Percentiles rank a stretch among this genome's conserved stretches.
Conservation (phyloP, 2,113 vertebrate genomes). For the Dromas ardeola region DNA sequence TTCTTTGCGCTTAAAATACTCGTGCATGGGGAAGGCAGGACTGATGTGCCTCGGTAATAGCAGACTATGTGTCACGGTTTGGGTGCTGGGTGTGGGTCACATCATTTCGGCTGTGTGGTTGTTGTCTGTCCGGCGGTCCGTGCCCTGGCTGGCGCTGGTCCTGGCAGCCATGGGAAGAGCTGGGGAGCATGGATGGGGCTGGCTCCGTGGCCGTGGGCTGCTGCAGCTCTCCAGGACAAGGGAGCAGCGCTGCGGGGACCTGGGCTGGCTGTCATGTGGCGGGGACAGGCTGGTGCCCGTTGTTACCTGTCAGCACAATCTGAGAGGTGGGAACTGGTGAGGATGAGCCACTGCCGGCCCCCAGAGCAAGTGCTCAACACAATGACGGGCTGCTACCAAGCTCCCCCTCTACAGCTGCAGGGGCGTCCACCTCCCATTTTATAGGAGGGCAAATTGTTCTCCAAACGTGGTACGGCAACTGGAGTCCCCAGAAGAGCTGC, state of each 20-base stretch:
- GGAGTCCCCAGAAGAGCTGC: neutral
- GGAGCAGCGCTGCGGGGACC: fast-evolving
- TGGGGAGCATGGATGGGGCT: neutral
- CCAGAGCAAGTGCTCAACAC: neutral
- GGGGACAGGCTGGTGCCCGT: fast-evolving
- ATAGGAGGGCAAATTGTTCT: neutral
- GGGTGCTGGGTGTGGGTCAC: fast-evolving
- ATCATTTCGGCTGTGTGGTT: fast-evolving
- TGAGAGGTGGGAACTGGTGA: neutral
- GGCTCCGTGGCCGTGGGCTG: fast-evolving
- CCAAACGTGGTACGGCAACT: fast-evolving
- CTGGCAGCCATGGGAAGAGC: neutral
- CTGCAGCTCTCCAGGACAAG: neutral
- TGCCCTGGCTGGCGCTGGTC: neutral
- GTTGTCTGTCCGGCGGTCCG: fast-evolving
- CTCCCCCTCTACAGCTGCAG: neutral
- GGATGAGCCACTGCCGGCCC: neutral
- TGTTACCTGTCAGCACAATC: neutral
- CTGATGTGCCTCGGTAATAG: fast-evolving
- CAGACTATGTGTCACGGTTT: fast-evolving
- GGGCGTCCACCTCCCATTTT: neutral
- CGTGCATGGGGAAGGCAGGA: fast-evolving
- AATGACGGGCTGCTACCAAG: fast-evolving
- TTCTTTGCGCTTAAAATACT: neutral
- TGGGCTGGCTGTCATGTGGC: neutral